Evolutionary conservation across 2,797 vertebrate species (phyloP), one percentile per base, ranked within the genome.

Genomic region (Toxotes lorentzi): DNA sequence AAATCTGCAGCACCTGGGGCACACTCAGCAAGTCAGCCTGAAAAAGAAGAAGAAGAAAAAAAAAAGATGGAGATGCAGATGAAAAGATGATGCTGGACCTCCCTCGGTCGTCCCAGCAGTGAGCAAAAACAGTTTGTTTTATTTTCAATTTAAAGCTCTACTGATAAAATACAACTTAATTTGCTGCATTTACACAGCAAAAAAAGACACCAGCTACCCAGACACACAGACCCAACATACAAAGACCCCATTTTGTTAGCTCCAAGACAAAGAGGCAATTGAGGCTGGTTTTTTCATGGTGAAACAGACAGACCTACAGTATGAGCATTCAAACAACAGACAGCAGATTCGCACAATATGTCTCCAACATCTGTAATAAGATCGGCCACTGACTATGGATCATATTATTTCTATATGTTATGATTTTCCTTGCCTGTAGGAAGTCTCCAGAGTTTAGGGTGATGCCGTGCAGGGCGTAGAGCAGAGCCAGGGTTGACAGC

Each of bases 401-500:
- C 30, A 45, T 24, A 50, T 48, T 59, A 13, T 41, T 43, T 70
- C 19, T 50, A 21, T 21, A 21, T 5, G 17, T 6, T 8, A 2
- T 43, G 24, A 38, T 30, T 76, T 73, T 32, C 90, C 93, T 83
- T 66, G 99, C 98, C 96, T 97, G 96, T 72, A 99, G 87, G 85
- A 99, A 99, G 67, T 99, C 98, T 34, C 98, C 98, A 0, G 96
- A 90, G 76, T 97, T 95, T 78, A 92, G 94, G 70, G 92, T 93
- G 88, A 99, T 96, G 48, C 98, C 98, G 4, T 97, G 90, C 50
- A 99, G 93, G 1, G 96, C 90, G 2, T 99, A 99, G 12, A 99
- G 91, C 60, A 97, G 94, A 76, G 96, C 98, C 70, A 99, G 89
- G 1, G 93, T 92, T n/a, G 92, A 96, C 81, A 99, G 75, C 58